phyloP scores from a whole-genome alignment of 2,888 invertebrate species.

The Druceiella hillmani region DNA sequence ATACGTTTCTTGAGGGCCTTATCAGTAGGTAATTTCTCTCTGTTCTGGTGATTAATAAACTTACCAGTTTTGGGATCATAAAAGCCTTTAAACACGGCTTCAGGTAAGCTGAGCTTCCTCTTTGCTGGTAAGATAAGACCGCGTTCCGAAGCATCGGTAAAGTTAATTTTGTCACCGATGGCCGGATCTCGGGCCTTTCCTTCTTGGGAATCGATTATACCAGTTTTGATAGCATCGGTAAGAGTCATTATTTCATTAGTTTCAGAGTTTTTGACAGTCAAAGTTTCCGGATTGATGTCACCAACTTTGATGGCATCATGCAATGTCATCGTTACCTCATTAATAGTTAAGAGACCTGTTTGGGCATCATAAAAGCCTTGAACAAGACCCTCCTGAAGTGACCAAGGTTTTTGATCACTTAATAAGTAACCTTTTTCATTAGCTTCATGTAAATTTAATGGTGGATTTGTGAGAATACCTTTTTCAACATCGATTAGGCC shows the following conservation, averaged over 20 bases:
- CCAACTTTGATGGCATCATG: slow-evolving; percentile 69
- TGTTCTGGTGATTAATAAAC: slow-evolving; percentile 74
- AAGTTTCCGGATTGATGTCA: slow-evolving; percentile 69
- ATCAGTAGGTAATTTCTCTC: slow-evolving; percentile 73
- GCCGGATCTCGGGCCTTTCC: slow-evolving; percentile 76
- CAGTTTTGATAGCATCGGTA: slow-evolving; percentile 69
- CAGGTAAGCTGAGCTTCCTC: slow-evolving; percentile 76
- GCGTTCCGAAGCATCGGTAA: slow-evolving; percentile 79
- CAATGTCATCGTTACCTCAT: slow-evolving; percentile 62
- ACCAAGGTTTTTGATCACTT: slow-evolving; percentile 73
- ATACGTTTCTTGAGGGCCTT: slow-evolving; percentile 80
- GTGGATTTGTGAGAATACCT: slow-evolving; percentile 64
- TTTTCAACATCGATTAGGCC: slow-evolving; percentile 65
- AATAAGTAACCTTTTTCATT: slow-evolving; percentile 75
- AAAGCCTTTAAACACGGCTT: slow-evolving; percentile 87
- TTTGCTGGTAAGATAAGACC: slow-evolving; percentile 78
- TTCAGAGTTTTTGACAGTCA: slow-evolving; percentile 75
- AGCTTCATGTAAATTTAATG: slow-evolving; percentile 71
- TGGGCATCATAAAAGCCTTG: slow-evolving; percentile 73
- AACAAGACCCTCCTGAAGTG: slow-evolving; percentile 76
- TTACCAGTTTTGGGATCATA: slow-evolving; percentile 82
- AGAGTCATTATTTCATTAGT: slow-evolving; percentile 76
- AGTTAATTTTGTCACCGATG: slow-evolving; percentile 66
- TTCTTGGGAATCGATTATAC: slow-evolving; percentile 71
- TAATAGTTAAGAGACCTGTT: slow-evolving; percentile 66